Base-by-base conservation (phyloP, 2,888 invertebrate species). In the Eulithis testata region DNA sequence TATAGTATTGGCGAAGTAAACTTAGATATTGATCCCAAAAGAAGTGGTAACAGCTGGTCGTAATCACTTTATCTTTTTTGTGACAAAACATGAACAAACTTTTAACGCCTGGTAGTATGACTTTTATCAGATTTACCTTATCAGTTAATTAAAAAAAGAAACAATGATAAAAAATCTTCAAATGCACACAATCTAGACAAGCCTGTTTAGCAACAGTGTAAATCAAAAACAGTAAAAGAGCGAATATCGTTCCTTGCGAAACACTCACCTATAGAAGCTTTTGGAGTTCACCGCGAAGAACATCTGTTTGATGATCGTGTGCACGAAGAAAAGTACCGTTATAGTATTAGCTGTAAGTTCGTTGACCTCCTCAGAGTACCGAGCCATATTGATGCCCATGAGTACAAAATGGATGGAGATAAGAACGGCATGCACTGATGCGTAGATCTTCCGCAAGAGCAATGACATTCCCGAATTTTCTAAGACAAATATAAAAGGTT, bases 301-400 rank as follows among this genome's bases (percentile, higher is more conserved):
- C 11, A 94, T 71, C 72, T 96, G 90, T 84, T 97, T 97, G 44
- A 96, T 96, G 45, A 97, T 79, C 63, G 95, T 94, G 79, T 97
- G 97, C 0, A 96, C 94, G 83, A 97, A 97, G 89, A 97, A 97
- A 11, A 97, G 90, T 0, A 96, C 94, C 0, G 97, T 97, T 69
- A 97, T 96, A 44, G 97, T 97, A 73, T 97, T 97, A 4, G 96
- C 96, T 0, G 95, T 95, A 59, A 95, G 82, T 74, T 95, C 95
- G 80, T 97, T 97, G 31, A 97, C 96, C 78, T 97, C 96, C 36
- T 95, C 96, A 0, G 95, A 94, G 83, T 97, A 96, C 60, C 94
- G 75, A 0, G 95, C 94, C 91, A 97, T 92, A 83, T 97, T 97
- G 65, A 95, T 90, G 3, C 94, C 94, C 81, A 96, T 94, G 45